Conservation (phyloP, 2,888 invertebrate species). For the Heliconius charithonia region DNA sequence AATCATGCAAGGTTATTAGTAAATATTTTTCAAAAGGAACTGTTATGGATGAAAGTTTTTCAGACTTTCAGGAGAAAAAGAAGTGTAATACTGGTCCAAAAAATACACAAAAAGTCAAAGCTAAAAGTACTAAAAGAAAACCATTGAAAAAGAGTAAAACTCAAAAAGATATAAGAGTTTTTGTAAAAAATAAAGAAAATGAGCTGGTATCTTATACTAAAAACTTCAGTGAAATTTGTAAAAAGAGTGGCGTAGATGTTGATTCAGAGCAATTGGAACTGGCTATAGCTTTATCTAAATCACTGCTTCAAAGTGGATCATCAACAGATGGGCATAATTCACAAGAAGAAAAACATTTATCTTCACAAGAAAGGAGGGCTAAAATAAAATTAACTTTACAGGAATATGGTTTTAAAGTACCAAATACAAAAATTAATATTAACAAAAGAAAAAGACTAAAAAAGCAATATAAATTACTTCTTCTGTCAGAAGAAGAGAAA, state of each 20-base stretch:
- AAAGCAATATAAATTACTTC: conserved; percentile 66
- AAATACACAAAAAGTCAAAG: conserved; percentile 52
- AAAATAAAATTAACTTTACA: conserved; percentile 82
- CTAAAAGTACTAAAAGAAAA: conserved; percentile 44
- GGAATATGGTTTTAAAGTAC: conserved; percentile 85
- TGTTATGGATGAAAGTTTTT: conserved; percentile 75
- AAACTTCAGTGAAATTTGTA: conserved; percentile 74
- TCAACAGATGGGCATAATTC: conserved; percentile 39
- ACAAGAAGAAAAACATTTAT: conserved; percentile 49
- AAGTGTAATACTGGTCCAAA: conserved; percentile 60
- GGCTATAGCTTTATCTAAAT: conserved; percentile 87
- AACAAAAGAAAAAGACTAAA: conserved; percentile 57
- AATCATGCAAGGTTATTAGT: conserved; percentile 61
- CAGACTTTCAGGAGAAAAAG: conserved; percentile 71
- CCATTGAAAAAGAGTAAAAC: conserved; percentile 59
- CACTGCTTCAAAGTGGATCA: conserved; percentile 61
- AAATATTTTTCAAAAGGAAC: conserved; percentile 65
- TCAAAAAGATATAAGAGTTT: conserved; percentile 72
- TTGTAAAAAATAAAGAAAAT: conserved; percentile 66
- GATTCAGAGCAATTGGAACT: conserved; percentile 87
- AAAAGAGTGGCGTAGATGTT: conserved; percentile 77
- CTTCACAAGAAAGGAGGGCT: conserved; percentile 61
- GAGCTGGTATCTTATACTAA: conserved; percentile 70
- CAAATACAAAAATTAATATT: conserved; percentile 56
- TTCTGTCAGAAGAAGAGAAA: conserved; percentile 60